phyloP scores from a whole-genome alignment of 2,797 vertebrate species.

The Chrosomus eos region DNA sequence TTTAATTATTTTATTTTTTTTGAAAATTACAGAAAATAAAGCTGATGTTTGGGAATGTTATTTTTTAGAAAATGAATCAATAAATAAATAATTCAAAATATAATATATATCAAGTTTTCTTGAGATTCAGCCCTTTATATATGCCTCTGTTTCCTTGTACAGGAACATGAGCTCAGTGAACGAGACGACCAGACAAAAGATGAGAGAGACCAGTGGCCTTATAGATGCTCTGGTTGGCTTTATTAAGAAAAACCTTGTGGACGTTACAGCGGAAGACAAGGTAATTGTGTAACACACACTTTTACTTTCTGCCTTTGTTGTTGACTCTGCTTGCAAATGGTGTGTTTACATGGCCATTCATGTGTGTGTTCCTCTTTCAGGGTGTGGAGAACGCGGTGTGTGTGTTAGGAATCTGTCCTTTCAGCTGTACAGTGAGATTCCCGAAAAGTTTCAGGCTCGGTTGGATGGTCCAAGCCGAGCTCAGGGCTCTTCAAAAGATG shows the following conservation, averaged over 20 bases:
- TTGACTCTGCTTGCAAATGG: neutral
- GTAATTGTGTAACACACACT: slow-evolving; percentile 71
- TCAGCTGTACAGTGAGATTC: slow-evolving; percentile 89
- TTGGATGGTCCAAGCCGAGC: slow-evolving; percentile 82
- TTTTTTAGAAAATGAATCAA: neutral
- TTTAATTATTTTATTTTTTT: neutral
- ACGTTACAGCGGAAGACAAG: slow-evolving; percentile 85
- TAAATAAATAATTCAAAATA: neutral
- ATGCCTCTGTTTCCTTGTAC: neutral
- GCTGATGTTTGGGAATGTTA: neutral
- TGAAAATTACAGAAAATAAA: neutral
- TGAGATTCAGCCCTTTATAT: neutral
- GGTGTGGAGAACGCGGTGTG: slow-evolving; percentile 92
- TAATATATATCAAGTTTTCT: neutral
- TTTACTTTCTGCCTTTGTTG: neutral
- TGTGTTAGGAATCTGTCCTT: slow-evolving; percentile 94
- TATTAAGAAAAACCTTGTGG: slow-evolving; percentile 76
- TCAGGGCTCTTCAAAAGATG: slow-evolving; percentile 58
- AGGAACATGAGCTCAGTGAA: slow-evolving; percentile 95
- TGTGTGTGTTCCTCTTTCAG: slow-evolving; percentile 67
- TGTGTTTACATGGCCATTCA: neutral
- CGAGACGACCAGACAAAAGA: slow-evolving; percentile 84
- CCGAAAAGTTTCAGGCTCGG: slow-evolving; percentile 71
- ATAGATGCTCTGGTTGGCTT: slow-evolving; percentile 87
- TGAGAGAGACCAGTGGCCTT: slow-evolving; percentile 84